Evolutionary conservation across 2,888 invertebrate genomes (phyloP).

Genomic region (Hemicrepidius hirtus): DNA sequence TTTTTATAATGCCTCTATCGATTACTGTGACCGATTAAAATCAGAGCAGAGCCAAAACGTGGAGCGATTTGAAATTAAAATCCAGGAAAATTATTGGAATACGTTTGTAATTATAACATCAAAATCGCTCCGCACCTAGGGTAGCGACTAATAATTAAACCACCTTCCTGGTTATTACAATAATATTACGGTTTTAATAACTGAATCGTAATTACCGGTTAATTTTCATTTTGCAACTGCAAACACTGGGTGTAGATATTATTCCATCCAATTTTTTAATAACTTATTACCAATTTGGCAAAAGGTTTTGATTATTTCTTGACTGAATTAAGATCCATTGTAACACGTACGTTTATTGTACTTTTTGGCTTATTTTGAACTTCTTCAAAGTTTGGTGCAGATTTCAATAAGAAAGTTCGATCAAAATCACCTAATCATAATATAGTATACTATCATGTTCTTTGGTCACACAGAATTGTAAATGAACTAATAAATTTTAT

Average conservation of each 20-base stretch:
- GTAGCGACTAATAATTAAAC: constrained; percentile 28
- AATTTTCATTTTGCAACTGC: constrained; percentile 15
- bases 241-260: no score
- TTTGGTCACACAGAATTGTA: neutral
- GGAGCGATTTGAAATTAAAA: constrained; percentile 18
- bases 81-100: constrained; percentile 23
- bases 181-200: constrained; percentile 22
- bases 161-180: constrained; percentile 31
- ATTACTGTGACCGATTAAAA: neutral
- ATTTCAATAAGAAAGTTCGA: no score
- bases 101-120: constrained; percentile 17
- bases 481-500: neutral
- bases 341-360: no score
- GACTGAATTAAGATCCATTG: no score
- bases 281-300: no score
- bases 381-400: neutral
- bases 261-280: no score
- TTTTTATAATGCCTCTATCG: neutral
- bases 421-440: neutral
- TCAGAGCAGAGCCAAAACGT: neutral
- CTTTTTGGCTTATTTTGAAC: no score
- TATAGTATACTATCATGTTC: neutral
- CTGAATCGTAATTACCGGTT: constrained; percentile 23
- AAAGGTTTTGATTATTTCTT: no score
- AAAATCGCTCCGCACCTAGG: constrained; percentile 15